Conservation (phyloP, 2,113 vertebrate species). For the Plectropomus leopardus region DNA sequence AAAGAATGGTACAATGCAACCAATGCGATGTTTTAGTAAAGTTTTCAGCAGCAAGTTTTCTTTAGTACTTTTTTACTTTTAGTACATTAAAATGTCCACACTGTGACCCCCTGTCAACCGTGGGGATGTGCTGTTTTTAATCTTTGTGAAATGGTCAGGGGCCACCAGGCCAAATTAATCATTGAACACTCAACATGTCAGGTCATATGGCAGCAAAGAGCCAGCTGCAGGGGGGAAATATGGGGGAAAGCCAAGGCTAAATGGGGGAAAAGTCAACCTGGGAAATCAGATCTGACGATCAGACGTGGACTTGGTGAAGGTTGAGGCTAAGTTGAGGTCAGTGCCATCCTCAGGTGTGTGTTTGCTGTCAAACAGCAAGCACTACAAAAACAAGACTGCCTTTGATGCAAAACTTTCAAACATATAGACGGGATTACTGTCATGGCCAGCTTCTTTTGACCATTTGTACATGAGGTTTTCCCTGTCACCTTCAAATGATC, state of each 20-base stretch:
- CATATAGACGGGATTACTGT: not conserved
- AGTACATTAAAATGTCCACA: not conserved
- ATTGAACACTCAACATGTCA: constrained; percentile 26
- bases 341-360: constrained; percentile 19
- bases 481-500: not conserved
- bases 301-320: not conserved
- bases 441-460: not conserved
- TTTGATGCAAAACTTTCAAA: not conserved
- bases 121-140: constrained; percentile 1
- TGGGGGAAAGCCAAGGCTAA: not conserved
- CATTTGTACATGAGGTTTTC: not conserved
- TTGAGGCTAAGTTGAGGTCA: constrained; percentile 25
- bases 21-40: no score
- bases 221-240: not conserved
- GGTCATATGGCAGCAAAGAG: constrained; percentile 19
- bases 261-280: constrained; percentile 6
- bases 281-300: constrained; percentile 29
- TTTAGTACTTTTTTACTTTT: no score
- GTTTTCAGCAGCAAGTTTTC: no score
- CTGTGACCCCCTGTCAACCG: not conserved
- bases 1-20: no score
- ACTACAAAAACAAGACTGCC: not conserved
- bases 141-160: constrained; percentile 10
- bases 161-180: constrained; percentile 35
- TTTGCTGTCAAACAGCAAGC: constrained; percentile 11